Conservation (phyloP, 2,888 invertebrate species). For the Anticlea derivata region DNA sequence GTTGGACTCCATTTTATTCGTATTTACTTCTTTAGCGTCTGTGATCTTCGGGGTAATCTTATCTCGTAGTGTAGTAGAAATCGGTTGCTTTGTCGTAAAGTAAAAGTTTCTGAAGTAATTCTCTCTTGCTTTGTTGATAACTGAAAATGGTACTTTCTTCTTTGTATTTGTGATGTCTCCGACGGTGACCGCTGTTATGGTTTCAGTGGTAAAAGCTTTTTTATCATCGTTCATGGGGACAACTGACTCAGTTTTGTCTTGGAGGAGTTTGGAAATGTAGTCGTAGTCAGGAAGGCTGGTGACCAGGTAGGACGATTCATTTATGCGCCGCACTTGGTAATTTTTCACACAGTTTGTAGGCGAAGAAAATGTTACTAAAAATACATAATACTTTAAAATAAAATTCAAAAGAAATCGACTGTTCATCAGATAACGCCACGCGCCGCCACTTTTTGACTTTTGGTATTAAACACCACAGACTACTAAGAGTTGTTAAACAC, state of each 20-base stretch:
- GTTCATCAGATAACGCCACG: conserved; percentile 15
- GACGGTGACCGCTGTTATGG: conserved; percentile 38
- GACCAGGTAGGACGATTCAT: conserved; percentile 65
- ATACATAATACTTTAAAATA: conserved; percentile 43
- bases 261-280: conserved; percentile 35
- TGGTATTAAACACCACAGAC: too few species aligned
- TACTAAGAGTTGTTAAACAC: too few species aligned
- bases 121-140: conserved; percentile 62
- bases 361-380: conserved; percentile 46
- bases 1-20: conserved; percentile 38
- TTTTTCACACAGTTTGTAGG: conserved; percentile 57
- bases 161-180: conserved; percentile 44
- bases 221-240: conserved; percentile 25
- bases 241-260: conserved; percentile 22
- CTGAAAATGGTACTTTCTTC: conserved; percentile 44
- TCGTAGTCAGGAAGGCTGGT: conserved; percentile 58
- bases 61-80: background rate
- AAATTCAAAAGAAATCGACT: conserved; percentile 18
- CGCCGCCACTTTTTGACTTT: background rate
- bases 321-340: conserved; percentile 65
- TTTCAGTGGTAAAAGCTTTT: background rate
- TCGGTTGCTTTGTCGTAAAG: conserved; percentile 43
- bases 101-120: conserved; percentile 62
- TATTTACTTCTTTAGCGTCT: conserved; percentile 16
- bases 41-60: background rate